A percentile compares a stretch with the other conserved stretches of the same genome.
These are phyloP conservation scores for Siniperca scherzeri DNA, from an alignment of 2,797 vertebrate species.

Conservation along the genomic window DNA sequence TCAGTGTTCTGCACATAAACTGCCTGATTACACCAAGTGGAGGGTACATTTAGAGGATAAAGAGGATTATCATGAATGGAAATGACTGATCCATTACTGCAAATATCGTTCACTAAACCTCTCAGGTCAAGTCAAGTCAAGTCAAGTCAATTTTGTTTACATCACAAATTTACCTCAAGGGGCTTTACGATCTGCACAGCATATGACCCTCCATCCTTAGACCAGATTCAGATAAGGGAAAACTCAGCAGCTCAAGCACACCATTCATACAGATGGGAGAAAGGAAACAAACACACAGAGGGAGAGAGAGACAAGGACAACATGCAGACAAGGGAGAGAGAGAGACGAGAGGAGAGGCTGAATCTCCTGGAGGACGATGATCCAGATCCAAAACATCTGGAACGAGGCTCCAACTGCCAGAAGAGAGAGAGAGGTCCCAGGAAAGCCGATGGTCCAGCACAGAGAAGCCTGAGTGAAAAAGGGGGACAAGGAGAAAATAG, in stretches of 20 bases:
- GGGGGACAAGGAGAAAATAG: too few species aligned
- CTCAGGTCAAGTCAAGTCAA: not conserved
- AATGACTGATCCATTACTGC: conserved; percentile 15
- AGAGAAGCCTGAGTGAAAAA: too few species aligned
- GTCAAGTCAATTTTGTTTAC: not conserved
- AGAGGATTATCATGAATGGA: conserved; percentile 2
- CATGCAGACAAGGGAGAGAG: too few species aligned
- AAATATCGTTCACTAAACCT: not conserved
- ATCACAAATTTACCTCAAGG: not conserved
- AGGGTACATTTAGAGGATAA: conserved; percentile 5
- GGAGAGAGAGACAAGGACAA: not conserved
- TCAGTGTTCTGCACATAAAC: conserved; percentile 21
- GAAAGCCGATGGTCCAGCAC: too few species aligned
- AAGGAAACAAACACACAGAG: not conserved
- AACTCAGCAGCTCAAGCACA: not conserved
- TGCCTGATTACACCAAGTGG: conserved; percentile 12
- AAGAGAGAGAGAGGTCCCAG: too few species aligned
- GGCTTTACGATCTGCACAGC: not conserved
- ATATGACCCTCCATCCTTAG: not conserved
- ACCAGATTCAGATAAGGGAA: too few species aligned
- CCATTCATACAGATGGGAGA: not conserved
- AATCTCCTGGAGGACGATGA: too few species aligned
- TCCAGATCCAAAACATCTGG: not conserved
- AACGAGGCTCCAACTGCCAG: too few species aligned
- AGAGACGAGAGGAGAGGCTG: too few species aligned